phyloP scores from a whole-genome alignment of 2,888 invertebrate genomes.

The Diplazon laetatorius region DNA sequence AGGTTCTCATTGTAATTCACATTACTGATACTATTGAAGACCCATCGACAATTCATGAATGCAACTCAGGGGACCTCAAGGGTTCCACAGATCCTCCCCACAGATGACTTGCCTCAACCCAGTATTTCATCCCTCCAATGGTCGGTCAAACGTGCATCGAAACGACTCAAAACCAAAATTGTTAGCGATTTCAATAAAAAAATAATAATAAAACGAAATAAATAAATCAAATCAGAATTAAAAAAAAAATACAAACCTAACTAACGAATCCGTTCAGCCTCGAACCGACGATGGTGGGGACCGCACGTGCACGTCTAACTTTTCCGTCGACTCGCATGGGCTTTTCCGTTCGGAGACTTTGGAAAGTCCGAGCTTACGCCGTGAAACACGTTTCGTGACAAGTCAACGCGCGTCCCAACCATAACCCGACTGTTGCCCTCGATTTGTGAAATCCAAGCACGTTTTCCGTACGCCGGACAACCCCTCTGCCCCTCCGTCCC shows the following conservation, averaged over 20 bases:
- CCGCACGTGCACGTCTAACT: conserved; percentile 35
- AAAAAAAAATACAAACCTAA: too few species aligned
- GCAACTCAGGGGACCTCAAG: too few species aligned
- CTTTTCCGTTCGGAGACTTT: conserved; percentile 25
- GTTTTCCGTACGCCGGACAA: conserved; percentile 45
- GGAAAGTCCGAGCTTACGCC: conserved; percentile 25
- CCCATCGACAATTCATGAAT: too few species aligned
- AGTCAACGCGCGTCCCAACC: not conserved
- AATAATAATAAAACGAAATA: too few species aligned
- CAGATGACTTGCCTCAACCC: not conserved
- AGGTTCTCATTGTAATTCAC: not conserved
- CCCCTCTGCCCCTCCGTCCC: conserved; percentile 25
- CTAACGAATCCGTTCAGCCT: too few species aligned
- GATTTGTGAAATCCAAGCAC: conserved; percentile 55
- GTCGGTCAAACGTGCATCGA: not conserved
- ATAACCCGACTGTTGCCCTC: not conserved
- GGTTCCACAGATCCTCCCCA: not conserved
- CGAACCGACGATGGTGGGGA: not conserved
- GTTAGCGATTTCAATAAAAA: too few species aligned
- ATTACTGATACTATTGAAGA: too few species aligned
- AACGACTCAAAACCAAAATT: too few species aligned
- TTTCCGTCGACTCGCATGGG: not conserved
- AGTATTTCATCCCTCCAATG: not conserved
- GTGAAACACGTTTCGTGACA: conserved; percentile 35
- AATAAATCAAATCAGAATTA: too few species aligned